Evolutionary conservation across 2,797 vertebrate species (phyloP).

Genomic region (Squalus acanthias): DNA sequence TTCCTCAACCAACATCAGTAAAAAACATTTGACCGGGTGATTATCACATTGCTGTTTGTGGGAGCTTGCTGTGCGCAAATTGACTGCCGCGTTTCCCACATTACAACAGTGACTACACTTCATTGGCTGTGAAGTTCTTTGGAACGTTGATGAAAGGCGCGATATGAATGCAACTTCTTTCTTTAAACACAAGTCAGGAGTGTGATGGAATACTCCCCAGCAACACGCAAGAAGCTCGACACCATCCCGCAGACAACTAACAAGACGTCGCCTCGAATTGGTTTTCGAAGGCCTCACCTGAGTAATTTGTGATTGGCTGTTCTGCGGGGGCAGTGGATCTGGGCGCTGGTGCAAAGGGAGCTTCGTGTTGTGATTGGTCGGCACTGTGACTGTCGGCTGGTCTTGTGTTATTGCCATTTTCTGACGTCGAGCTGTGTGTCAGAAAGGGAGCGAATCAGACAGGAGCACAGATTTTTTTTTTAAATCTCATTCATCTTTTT

Average conservation of each 20-base stretch:
- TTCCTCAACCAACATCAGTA: no score
- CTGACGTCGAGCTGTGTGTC: constrained; percentile 78
- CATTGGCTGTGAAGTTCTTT: not conserved
- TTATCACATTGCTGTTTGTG: not conserved
- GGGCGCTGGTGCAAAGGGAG: constrained; percentile 64
- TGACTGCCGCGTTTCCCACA: not conserved
- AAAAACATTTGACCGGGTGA: not conserved
- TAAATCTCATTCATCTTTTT: not conserved
- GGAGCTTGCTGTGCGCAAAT: not conserved
- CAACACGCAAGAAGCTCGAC: not conserved
- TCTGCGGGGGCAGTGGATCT: constrained; percentile 73
- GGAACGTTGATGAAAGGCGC: no score
- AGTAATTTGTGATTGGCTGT: constrained; percentile 82
- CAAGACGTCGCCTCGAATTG: not conserved
- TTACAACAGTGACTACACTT: not conserved
- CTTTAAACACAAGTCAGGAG: not conserved
- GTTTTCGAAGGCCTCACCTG: constrained; percentile 67
- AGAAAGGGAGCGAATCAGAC: not conserved
- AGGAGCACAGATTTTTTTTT: no score
- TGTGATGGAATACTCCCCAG: not conserved
- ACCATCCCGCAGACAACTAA: not conserved
- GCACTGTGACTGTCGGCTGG: constrained; percentile 68
- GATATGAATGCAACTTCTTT: not conserved
- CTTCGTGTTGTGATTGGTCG: constrained; percentile 71
- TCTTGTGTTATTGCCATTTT: constrained; percentile 81